Percentiles rank a stretch among this genome's conserved stretches.
phyloP scores from a whole-genome alignment of 2,113 vertebrate species.

The Lutjanus erythropterus region DNA sequence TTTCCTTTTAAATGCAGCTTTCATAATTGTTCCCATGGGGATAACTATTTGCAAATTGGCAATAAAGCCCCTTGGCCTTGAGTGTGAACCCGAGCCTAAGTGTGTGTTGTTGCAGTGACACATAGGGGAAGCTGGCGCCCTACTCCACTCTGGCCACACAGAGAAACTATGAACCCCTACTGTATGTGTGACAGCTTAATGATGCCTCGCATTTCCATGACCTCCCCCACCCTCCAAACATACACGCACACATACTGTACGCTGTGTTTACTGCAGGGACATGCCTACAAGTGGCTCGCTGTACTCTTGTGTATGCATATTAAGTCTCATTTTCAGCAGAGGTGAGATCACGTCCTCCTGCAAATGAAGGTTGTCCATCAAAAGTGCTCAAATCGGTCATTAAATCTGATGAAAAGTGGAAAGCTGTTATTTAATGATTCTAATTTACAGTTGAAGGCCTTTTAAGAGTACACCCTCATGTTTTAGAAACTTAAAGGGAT shows the following conservation, averaged over 20 bases:
- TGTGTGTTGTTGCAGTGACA: constrained; percentile 74
- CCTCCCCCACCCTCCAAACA: constrained; percentile 61
- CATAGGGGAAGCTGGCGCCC: constrained; percentile 65
- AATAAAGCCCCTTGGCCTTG: constrained; percentile 51
- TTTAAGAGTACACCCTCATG: constrained; percentile 1
- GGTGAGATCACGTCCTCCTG: constrained; percentile 66
- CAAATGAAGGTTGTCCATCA: constrained; percentile 65
- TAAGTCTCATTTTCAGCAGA: constrained; percentile 42
- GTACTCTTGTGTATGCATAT: constrained; percentile 46
- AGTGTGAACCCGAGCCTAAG: constrained; percentile 60
- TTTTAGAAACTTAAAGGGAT: constrained; percentile 3
- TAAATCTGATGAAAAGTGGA: constrained; percentile 31
- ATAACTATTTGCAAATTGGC: constrained; percentile 42
- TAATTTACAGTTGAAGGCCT: constrained; percentile 21
- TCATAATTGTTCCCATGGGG: constrained; percentile 34
- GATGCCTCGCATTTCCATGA: constrained; percentile 74
- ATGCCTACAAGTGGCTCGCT: constrained; percentile 63
- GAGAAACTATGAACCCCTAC: constrained; percentile 57
- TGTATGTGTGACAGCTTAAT: constrained; percentile 77
- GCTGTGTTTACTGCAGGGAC: constrained; percentile 30
- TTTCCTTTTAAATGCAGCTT: constrained; percentile 48
- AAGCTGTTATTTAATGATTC: constrained; percentile 33
- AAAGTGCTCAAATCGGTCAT: constrained; percentile 33
- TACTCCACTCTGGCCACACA: constrained; percentile 32
- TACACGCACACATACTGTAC: constrained; percentile 42